Base-by-base conservation (phyloP, 2,797 vertebrate species). In the Falco novaeseelandiae region DNA sequence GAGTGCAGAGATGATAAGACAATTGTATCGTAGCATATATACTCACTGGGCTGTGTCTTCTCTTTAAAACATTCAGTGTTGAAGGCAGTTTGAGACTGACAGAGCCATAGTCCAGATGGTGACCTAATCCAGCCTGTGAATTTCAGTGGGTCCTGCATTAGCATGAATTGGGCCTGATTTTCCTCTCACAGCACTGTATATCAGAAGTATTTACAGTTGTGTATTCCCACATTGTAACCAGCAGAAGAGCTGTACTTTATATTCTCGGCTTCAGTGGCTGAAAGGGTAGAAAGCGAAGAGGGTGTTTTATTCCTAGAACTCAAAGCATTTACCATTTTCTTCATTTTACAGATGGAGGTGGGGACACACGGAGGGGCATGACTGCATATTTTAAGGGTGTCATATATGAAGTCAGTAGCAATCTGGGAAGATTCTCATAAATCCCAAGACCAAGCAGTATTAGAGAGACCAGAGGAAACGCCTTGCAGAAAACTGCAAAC, bases 21-120 rank as follows among this genome's bases (percentile, higher is more conserved):
- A 23, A n/a, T 21, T 27, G 17, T 23, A 12, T 13, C 7, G 0
- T 14, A n/a, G 27, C 2, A 0, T 8, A 11, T 14, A 4, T 1
- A 44, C 25, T 19, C 34, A 6, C 17, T 9, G 42, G 32, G 54
- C 55, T 63, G 20, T 16, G 66, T 22, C 58, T 80, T 17, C 21
- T 69, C 55, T 36, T 42, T 40, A 27, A 55, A 40, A 46, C 19
- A 4, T 12, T 15, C 30, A 2, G 20, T 3, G 58, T 2, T 46
- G 83, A 36, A 65, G 67, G 77, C 54, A 23, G 32, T 15, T 38
- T 4, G 57, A 38, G 76, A 13, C 38, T 27, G 65, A 5, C 26
- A 36, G 57, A 34, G 63, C 52, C 52, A 5, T 3, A 8, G 69
- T 23, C 25, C 29, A 25, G 51, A 2, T 2, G 4, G 25, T 20